phyloP scores from a whole-genome alignment of 2,113 vertebrate species.

The Smithornis capensis region DNA sequence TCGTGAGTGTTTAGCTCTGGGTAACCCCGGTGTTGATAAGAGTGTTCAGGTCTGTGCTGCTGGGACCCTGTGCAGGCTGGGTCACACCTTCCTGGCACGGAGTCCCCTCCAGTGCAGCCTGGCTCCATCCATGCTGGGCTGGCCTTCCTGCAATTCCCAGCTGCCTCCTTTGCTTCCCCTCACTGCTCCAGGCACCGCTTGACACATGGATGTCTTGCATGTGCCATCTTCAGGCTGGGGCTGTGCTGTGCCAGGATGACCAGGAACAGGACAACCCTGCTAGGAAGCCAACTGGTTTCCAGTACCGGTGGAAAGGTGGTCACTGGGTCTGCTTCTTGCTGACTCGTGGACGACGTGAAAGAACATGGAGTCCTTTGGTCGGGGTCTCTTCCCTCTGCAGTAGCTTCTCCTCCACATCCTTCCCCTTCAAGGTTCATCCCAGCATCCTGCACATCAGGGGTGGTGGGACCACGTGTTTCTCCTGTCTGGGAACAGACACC shows the following conservation, averaged over 20 bases:
- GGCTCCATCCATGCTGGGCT: neutral
- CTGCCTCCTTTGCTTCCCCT: neutral
- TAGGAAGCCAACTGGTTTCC: neutral
- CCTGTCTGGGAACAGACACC: neutral
- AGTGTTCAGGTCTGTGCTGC: neutral
- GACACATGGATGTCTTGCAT: accelerated
- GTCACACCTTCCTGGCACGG: neutral
- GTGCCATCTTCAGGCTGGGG: neutral
- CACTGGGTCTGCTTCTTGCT: neutral
- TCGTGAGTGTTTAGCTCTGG: neutral
- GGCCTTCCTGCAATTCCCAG: accelerated
- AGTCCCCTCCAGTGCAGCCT: accelerated
- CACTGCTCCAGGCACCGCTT: neutral
- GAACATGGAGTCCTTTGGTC: neutral
- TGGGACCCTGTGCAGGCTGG: neutral
- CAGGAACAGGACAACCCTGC: neutral
- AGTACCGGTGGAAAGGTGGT: neutral
- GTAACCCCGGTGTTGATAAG: accelerated
- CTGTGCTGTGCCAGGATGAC: neutral
- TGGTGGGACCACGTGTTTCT: accelerated
- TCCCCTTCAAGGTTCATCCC: neutral
- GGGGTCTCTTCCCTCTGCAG: neutral
- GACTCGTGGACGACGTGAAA: neutral
- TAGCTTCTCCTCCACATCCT: neutral
- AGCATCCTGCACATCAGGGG: neutral